phyloP scores from a whole-genome alignment of 2,888 invertebrate species.

The Choristoneura rosaceana region DNA sequence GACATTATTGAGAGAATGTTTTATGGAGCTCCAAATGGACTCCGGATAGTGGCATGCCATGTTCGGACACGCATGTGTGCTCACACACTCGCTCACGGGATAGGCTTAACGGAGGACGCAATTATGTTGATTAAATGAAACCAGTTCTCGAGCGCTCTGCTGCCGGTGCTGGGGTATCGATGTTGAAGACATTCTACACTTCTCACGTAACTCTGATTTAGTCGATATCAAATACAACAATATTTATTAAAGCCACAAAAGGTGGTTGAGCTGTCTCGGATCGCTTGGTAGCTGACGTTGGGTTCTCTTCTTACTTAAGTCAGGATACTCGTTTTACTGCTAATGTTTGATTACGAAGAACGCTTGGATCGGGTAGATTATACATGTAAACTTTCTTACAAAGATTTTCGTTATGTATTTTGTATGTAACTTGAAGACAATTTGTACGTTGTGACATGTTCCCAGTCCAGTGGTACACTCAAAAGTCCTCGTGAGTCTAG shows the following conservation, averaged over 20 bases:
- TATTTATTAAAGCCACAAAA: constrained; percentile 25
- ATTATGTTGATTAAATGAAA: constrained; percentile 84
- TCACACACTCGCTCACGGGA: constrained; percentile 61
- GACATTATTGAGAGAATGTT: constrained; percentile 39
- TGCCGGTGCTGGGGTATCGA: constrained; percentile 62
- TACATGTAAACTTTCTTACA: not conserved
- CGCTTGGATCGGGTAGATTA: not conserved
- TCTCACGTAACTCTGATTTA: constrained; percentile 42
- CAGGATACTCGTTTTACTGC: not conserved
- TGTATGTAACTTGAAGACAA: not conserved
- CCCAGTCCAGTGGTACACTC: no score
- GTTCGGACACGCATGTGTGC: constrained; percentile 51
- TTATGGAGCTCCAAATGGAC: constrained; percentile 36
- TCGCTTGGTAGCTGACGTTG: not conserved
- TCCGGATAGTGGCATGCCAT: constrained; percentile 40
- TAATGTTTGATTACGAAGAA: not conserved
- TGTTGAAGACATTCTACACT: constrained; percentile 63
- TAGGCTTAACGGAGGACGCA: constrained; percentile 81
- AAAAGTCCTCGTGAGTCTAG: no score
- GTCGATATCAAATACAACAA: constrained; percentile 30
- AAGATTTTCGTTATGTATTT: not conserved
- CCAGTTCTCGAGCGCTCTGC: constrained; percentile 73
- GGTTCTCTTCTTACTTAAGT: not conserved
- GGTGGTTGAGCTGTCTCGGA: not conserved
- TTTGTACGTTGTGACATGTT: not conserved